phyloP scores from a whole-genome alignment of 1,140 invertebrate species.

The Ganaspis sp. region DNA sequence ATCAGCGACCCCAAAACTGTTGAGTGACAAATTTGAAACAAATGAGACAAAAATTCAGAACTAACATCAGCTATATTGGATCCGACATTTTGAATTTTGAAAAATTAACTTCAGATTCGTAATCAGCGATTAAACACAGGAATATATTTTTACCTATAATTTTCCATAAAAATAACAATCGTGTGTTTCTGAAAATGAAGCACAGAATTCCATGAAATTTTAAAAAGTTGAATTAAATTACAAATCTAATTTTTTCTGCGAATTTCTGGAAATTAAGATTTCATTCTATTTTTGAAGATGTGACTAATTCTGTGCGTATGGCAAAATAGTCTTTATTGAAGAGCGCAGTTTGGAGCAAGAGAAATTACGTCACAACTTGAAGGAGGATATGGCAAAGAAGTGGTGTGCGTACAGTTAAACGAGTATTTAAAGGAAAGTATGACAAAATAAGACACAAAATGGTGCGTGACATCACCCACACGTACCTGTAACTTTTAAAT shows the following conservation, averaged over 20 bases:
- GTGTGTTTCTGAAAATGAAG: not conserved
- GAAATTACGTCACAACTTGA: not conserved
- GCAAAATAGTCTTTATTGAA: conserved; percentile 10
- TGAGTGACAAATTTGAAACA: too few species aligned
- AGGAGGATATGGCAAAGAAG: not conserved
- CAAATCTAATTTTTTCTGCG: not conserved
- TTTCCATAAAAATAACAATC: too few species aligned
- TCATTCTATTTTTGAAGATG: conserved; percentile 12
- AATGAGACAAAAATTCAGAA: too few species aligned
- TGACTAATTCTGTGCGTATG: not conserved
- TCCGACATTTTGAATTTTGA: too few species aligned
- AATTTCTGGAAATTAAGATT: not conserved
- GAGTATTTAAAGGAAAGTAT: conserved; percentile 14
- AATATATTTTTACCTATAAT: too few species aligned
- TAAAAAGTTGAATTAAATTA: too few species aligned
- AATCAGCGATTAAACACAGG: too few species aligned
- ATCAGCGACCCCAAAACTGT: too few species aligned
- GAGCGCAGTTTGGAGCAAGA: not conserved
- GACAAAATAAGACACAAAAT: conserved; percentile 18
- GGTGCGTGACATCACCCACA: conserved; percentile 20
- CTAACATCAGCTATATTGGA: too few species aligned
- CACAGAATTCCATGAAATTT: not conserved
- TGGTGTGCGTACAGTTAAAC: not conserved
- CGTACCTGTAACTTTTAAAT: not conserved
- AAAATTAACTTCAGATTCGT: too few species aligned